These are phyloP conservation scores for Sphaeramia orbicularis DNA, from an alignment of 2,797 vertebrate genomes.

Conservation along the genomic window DNA sequence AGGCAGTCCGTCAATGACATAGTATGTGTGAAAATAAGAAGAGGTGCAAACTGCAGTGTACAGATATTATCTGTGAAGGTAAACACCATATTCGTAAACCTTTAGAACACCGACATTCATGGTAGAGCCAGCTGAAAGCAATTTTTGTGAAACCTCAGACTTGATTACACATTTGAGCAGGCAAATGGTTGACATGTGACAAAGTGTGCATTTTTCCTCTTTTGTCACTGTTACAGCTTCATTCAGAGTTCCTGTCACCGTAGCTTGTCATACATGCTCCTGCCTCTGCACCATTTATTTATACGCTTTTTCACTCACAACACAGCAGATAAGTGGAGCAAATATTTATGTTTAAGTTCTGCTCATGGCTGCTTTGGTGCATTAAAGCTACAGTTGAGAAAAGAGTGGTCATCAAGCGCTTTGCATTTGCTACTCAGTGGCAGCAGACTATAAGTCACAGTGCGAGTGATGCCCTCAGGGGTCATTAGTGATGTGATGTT, in stretches of 20 bases:
- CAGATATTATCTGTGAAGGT: background rate
- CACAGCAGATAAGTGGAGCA: conserved; percentile 17
- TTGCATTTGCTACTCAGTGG: conserved; percentile 56
- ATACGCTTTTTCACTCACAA: conserved; percentile 8
- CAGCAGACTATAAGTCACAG: conserved; percentile 48
- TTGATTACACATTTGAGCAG: background rate
- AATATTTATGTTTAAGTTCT: conserved; percentile 8
- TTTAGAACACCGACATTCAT: conserved; percentile 1
- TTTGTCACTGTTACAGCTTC: background rate
- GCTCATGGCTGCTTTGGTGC: conserved; percentile 28
- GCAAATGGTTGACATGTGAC: conserved; percentile 1
- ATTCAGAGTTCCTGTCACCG: background rate
- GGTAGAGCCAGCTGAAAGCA: too few relatives aligned
- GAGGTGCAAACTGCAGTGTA: background rate
- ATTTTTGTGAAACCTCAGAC: too few relatives aligned
- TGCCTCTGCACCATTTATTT: conserved; percentile 8
- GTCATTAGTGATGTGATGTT: conserved; percentile 61
- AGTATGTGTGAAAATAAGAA: background rate
- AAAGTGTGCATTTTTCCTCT: conserved; percentile 3
- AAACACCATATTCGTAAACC: background rate
- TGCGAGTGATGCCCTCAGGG: conserved; percentile 51
- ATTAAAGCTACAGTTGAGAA: conserved; percentile 19
- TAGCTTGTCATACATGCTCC: conserved; percentile 17
- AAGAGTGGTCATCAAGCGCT: conserved; percentile 71
- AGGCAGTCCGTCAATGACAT: background rate